Conservation (phyloP, 2,888 invertebrate genomes). For the Drosophila borborema region DNA sequence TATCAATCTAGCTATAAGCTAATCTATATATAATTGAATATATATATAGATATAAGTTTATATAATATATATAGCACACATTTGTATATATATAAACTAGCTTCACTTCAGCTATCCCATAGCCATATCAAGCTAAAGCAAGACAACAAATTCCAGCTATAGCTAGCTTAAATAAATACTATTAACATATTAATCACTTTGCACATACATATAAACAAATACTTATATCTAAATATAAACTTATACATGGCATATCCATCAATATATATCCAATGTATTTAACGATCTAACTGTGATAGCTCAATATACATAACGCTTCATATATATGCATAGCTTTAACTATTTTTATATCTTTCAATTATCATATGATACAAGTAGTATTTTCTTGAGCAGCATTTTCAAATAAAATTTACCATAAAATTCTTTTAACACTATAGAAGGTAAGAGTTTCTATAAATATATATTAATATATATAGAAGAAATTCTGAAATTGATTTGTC, state of each 20-base stretch:
- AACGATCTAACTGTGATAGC: neutral
- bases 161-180: neutral
- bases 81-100: neutral
- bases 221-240: neutral
- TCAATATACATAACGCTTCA: neutral
- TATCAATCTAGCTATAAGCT: conserved; percentile 1
- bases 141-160: neutral
- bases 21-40: neutral
- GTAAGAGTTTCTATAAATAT: neutral
- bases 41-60: neutral
- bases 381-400: neutral
- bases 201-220: neutral
- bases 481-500: neutral
- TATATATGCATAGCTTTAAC: conserved; percentile 1
- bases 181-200: conserved; percentile 2
- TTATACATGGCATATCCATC: neutral
- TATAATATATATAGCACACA: neutral
- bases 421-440: neutral
- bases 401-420: conserved; percentile 3
- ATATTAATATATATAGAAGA: neutral
- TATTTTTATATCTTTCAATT: neutral
- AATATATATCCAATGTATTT: neutral
- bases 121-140: neutral
- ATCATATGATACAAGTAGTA: neutral
- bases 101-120: neutral